These are phyloP conservation scores for Branchipolynoe longqiensis DNA, from an alignment of 2,888 invertebrate genomes.

Conservation along the genomic window DNA sequence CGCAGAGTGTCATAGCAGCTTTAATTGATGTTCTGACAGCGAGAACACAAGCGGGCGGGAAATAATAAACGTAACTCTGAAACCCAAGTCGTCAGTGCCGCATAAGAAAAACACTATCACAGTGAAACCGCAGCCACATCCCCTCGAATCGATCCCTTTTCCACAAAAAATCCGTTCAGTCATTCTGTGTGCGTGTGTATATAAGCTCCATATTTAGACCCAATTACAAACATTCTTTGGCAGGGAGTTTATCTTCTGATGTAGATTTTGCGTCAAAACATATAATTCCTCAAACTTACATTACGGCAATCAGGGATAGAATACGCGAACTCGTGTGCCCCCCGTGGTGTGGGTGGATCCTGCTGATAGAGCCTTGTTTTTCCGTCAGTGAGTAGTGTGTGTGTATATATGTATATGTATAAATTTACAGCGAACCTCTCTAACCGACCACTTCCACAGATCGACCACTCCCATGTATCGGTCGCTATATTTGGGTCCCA, in stretches of 20 bases:
- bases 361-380: background rate
- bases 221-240: background rate
- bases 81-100: background rate
- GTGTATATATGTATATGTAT: conserved; percentile 10
- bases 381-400: background rate
- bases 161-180: background rate
- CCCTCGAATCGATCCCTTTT: no score
- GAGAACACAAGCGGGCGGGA: background rate
- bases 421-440: no score
- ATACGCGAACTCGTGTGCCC: conserved; percentile 16
- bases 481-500: no score
- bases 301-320: conserved; percentile 26
- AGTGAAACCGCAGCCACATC: no score
- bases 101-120: no score
- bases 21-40: background rate
- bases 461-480: no score
- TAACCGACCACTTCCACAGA: no score
- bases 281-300: conserved; percentile 19
- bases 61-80: background rate
- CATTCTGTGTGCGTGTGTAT: no score
- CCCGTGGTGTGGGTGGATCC: background rate
- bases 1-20: background rate
- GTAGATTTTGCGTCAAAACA: conserved; percentile 5
- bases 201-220: background rate
- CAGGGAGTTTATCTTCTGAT: background rate